These are phyloP conservation scores for Sturmia bella DNA, from an alignment of 2,888 invertebrate genomes.

Conservation along the genomic window DNA sequence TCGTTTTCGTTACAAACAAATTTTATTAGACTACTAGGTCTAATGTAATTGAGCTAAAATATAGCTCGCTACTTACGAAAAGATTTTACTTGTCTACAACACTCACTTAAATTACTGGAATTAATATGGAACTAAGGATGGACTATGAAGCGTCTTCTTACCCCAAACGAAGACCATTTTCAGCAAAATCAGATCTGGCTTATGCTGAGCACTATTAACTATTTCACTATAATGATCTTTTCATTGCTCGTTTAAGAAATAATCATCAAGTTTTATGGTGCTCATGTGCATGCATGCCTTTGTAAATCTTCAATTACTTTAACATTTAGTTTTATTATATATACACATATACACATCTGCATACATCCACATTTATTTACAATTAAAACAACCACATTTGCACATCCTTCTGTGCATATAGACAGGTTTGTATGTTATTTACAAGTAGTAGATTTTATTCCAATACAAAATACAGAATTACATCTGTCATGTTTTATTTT, in stretches of 20 bases:
- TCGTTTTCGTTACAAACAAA: too few species aligned
- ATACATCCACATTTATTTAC: slow-evolving; percentile 8
- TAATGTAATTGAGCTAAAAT: too few species aligned
- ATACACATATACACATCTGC: slow-evolving; percentile 48
- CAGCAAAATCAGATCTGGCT: too few species aligned
- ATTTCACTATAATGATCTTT: not conserved
- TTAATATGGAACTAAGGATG: too few species aligned
- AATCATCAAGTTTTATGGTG: slow-evolving; percentile 30
- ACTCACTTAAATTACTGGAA: too few species aligned
- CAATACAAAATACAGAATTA: slow-evolving; percentile 64
- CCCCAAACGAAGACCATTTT: too few species aligned
- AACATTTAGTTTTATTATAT: slow-evolving; percentile 64
- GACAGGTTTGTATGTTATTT: too few species aligned
- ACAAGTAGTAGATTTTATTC: slow-evolving; percentile 40
- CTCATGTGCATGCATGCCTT: slow-evolving; percentile 40
- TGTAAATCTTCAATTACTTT: slow-evolving; percentile 65
- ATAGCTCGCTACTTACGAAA: too few species aligned
- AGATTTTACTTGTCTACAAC: too few species aligned
- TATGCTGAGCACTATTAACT: not conserved
- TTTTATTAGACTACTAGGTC: too few species aligned
- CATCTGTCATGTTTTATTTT: slow-evolving; percentile 69
- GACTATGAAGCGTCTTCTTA: too few species aligned
- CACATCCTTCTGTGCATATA: not conserved
- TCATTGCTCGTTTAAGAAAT: not conserved
- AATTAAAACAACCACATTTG: slow-evolving; percentile 19